These are phyloP conservation scores for Centruroides vittatus DNA, from an alignment of 1,140 invertebrate species.

Conservation along the genomic window DNA sequence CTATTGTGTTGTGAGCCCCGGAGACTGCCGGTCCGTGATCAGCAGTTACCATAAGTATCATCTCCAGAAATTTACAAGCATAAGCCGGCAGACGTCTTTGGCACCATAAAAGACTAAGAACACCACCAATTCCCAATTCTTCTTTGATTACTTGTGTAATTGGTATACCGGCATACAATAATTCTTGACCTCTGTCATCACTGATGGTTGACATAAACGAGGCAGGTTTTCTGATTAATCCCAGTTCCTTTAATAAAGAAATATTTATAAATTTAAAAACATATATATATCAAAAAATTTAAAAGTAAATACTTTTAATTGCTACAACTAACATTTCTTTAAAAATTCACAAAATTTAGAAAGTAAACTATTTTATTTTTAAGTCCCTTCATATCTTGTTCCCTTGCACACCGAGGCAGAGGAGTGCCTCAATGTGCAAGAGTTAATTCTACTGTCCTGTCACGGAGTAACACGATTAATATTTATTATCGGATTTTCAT, in stretches of 20 bases:
- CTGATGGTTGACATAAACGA: slow-evolving; percentile 99
- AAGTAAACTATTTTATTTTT: too few relatives aligned
- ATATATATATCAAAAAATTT: too few relatives aligned
- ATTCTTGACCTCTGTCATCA: slow-evolving; percentile 95
- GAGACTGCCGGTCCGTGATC: slow-evolving; percentile 98
- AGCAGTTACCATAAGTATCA: slow-evolving; percentile 97
- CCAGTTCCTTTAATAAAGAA: slow-evolving; percentile 49
- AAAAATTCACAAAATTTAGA: too few relatives aligned
- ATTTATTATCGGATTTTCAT: too few relatives aligned
- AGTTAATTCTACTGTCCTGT: too few relatives aligned
- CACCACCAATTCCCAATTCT: slow-evolving; percentile 86
- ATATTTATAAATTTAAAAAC: too few relatives aligned
- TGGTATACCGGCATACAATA: slow-evolving; percentile 96
- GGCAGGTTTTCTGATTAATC: slow-evolving; percentile 94
- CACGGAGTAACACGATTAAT: too few relatives aligned
- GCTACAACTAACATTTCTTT: too few relatives aligned
- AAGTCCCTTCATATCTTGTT: too few relatives aligned
- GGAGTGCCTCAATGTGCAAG: too few relatives aligned
- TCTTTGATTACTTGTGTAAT: slow-evolving; percentile 71
- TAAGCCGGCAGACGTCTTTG: slow-evolving; percentile 85
- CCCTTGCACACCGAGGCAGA: too few relatives aligned
- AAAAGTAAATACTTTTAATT: too few relatives aligned
- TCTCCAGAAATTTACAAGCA: slow-evolving; percentile 96
- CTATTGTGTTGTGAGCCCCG: slow-evolving; percentile 98
- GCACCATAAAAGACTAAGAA: slow-evolving; percentile 96